These are phyloP conservation scores for Pocillopora verrucosa DNA, from an alignment of 64 coral and sea anemone species.

Conservation along the genomic window DNA sequence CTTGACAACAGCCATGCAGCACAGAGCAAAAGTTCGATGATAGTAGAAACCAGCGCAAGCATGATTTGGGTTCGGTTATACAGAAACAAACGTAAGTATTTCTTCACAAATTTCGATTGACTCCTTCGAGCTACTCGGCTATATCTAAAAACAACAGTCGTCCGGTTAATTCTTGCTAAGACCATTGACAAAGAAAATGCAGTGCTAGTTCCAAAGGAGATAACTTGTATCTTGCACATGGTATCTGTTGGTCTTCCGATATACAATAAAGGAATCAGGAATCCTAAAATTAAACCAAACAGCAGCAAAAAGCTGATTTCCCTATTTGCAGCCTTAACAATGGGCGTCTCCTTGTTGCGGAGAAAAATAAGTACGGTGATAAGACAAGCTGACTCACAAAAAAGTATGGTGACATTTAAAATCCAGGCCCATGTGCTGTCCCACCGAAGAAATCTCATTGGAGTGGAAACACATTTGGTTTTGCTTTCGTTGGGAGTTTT, in stretches of 20 bases:
- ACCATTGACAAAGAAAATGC: conserved; percentile 36
- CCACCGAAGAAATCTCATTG: conserved; percentile 48
- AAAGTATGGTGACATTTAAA: conserved; percentile 14
- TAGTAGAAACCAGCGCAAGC: conserved; percentile 37
- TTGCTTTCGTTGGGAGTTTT: conserved; percentile 46
- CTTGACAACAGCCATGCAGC: conserved; percentile 41
- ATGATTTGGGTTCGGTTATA: conserved; percentile 39
- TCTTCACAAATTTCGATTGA: conserved; percentile 9
- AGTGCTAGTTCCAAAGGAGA: conserved; percentile 42
- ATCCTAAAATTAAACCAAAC: conserved; percentile 34
- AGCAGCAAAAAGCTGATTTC: conserved; percentile 62
- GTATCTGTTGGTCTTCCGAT: conserved; percentile 45
- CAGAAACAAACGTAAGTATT: conserved; percentile 7
- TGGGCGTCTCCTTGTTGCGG: conserved; percentile 38
- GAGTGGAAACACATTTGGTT: conserved; percentile 44
- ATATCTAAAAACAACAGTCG: conserved; percentile 51
- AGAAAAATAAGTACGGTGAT: conserved; percentile 56
- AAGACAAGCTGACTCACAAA: conserved; percentile 29
- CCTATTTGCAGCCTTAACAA: conserved; percentile 56
- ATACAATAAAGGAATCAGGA: conserved; percentile 49
- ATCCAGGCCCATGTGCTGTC: conserved; percentile 35
- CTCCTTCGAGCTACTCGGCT: not conserved
- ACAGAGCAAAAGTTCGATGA: conserved; percentile 43
- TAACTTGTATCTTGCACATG: conserved; percentile 33
- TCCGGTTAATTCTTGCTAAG: conserved; percentile 59